A percentile compares a stretch with the other conserved stretches of the same genome.
Conservation (phyloP, 1,140 invertebrate genomes). For the Carcinoscorpius rotundicauda region DNA sequence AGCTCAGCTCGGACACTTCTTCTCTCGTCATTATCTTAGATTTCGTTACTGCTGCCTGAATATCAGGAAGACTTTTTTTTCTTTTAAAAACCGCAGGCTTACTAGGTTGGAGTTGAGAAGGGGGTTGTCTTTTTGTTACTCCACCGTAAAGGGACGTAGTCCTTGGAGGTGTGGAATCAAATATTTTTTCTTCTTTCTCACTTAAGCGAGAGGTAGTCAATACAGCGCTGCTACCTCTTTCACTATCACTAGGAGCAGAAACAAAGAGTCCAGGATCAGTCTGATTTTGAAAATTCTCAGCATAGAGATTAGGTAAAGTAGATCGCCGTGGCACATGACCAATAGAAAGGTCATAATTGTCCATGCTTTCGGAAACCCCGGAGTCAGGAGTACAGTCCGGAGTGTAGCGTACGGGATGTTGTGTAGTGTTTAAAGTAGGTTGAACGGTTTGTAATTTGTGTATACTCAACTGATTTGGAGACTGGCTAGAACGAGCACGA, state of each 20-base stretch:
- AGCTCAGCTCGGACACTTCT: conserved; percentile 85
- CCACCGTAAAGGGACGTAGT: conserved; percentile 25
- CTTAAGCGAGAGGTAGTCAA: neutral
- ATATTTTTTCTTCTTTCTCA: neutral
- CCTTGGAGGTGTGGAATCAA: conserved; percentile 26
- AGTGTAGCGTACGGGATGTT: conserved; percentile 10
- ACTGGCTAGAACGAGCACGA: too few relatives aligned
- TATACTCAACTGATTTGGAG: too few relatives aligned
- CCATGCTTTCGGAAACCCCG: conserved; percentile 32
- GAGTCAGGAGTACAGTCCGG: conserved; percentile 35
- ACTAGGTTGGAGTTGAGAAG: neutral
- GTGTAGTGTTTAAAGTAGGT: too few relatives aligned
- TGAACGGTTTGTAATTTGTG: too few relatives aligned
- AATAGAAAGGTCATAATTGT: conserved; percentile 19
- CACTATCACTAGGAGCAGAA: neutral
- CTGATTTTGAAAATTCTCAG: too few relatives aligned
- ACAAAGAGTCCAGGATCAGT: neutral
- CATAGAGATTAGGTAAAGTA: too few relatives aligned
- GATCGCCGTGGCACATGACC: too few relatives aligned
- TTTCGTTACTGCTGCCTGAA: conserved; percentile 44
- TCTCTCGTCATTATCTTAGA: conserved; percentile 82
- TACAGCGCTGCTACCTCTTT: conserved; percentile 7
- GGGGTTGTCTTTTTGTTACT: neutral
- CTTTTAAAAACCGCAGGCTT: conserved; percentile 40
- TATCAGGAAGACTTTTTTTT: conserved; percentile 92